Conservation (phyloP, 2,113 vertebrate genomes). For the Ursus arctos region DNA sequence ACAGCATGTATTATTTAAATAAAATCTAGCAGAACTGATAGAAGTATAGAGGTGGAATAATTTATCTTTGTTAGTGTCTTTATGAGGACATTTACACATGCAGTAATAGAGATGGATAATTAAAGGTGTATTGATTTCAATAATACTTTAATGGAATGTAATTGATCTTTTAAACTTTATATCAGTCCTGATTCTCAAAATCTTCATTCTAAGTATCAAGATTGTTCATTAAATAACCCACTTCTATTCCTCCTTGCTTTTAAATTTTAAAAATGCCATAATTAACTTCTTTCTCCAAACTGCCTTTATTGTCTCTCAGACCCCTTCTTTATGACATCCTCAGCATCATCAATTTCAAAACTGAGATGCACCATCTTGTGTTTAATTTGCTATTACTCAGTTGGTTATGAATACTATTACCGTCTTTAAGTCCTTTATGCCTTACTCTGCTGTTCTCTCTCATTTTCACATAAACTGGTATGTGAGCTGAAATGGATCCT, state of each 20-base stretch:
- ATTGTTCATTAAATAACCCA: not conserved
- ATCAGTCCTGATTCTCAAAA: slow-evolving; percentile 34
- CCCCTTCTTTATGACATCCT: not conserved
- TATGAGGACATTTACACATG: not conserved
- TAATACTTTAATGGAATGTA: slow-evolving; percentile 27
- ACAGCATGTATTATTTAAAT: slow-evolving; percentile 11
- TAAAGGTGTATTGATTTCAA: not conserved
- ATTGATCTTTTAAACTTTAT: not conserved
- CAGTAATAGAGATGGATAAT: not conserved
- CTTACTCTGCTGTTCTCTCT: slow-evolving; percentile 57
- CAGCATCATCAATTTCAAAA: not conserved
- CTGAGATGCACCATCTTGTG: not conserved
- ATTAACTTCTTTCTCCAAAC: not conserved
- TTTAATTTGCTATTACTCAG: slow-evolving; percentile 38
- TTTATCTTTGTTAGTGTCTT: not conserved
- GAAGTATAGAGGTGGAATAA: not conserved
- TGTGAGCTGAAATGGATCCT: slow-evolving; percentile 56
- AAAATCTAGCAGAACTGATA: not conserved
- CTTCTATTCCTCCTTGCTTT: slow-evolving; percentile 30
- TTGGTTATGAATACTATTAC: slow-evolving; percentile 41
- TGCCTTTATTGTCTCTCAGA: not conserved
- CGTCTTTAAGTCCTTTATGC: slow-evolving; percentile 34
- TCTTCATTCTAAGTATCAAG: not conserved
- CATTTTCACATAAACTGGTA: slow-evolving; percentile 69
- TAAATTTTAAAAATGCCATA: not conserved